Evolutionary conservation across 2,888 invertebrate species (phyloP), one percentile per base, ranked within the genome.

Genomic region (Meghimatium bilineatum): DNA sequence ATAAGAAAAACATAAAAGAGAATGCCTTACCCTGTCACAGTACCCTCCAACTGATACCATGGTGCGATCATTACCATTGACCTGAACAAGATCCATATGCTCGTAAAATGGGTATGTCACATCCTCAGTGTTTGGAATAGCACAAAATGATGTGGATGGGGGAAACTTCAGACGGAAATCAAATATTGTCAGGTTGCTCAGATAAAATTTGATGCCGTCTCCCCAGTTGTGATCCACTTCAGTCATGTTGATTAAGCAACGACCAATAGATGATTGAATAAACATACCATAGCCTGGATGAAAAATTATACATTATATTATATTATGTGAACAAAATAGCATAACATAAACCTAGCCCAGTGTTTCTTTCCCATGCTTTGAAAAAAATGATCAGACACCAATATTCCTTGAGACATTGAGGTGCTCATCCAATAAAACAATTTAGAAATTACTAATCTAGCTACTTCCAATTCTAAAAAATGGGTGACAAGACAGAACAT

Each of bases 201-300:
- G 86, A 80, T 91, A 90, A 88, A 91, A 90, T 85, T 93, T 92
- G 78, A 93, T 89, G 3, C 93, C 93, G 87, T 93, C 93, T n/a
- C 93, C 93, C 89, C 91, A 90, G 89, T 93, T 93, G 81, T 92
- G 84, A 8, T 87, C 76, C 38, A 93, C 86, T 29, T 89, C 88
- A 3, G 92, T 91, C 86, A 90, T 91, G 79, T 91, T 91, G 71
- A 93, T 88, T 23, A 90, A 85, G 0, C 92, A 91, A n/a, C 89
- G 87, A 36, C 93, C 93, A 26, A 93, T 89, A 23, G 90, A 88
- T 5, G 92, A 90, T 84, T 92, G 89, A 32, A 93, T 90, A 79
- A 90, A 91, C 5, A 92, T 86, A 60, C 93, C 93, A 87, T 93
- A 91, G 82, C 93, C 93, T 93, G 85, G n/a, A 80, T 79, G 67